Base-by-base conservation (phyloP, 2,797 vertebrate species). In the Odontamblyopus lacepedii region DNA sequence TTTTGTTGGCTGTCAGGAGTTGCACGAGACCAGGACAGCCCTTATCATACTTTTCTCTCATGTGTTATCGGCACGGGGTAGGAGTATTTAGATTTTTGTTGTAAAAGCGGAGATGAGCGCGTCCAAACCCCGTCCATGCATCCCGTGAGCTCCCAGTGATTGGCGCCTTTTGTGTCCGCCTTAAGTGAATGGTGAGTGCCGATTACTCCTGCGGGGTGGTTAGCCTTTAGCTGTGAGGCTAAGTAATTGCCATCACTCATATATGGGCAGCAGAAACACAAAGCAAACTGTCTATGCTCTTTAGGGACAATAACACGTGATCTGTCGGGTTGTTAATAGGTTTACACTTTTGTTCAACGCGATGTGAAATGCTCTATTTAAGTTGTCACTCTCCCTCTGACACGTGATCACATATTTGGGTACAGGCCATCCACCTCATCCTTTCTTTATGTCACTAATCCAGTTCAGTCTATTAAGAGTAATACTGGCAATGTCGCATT, bases 221-320 rank as follows among this genome's bases (percentile, higher is more conserved):
- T 91, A 89, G 87, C 89, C 78, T 71, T 69, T 91, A 90, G 90
- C 90, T 80, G 80, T 78, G 30, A 0, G 41, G 84, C 81, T 80
- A 78, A 41, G 8, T 73, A 1, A 32, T 19, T 77, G 73, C 70
- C 74, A 74, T 63, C 61, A 63, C 48, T 75, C 60, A 13, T 64
- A 30, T 61, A 50, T 72, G 67, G 38, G 55, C 60, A 6, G 71
- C 63, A 15, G 50, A 74, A 60, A 6, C 35, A 76, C 62, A 41
- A 9, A 5, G 0, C 0, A 9, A 11, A 38, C 64, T 30, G 26
- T 32, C 15, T 4, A 30, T 5, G 19, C 12, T 15, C 19, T 57
- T 59, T 0, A 0, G 7, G 6, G 2, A 59, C 13, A 6, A 2
- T 1, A 19, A 0, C 5, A 1, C 4, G 0, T 1, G 0, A 18